A percentile compares a stretch with the other conserved stretches of the same genome.
phyloP scores from a whole-genome alignment of 2,797 vertebrate genomes.

The Bradypodion pumilum region DNA sequence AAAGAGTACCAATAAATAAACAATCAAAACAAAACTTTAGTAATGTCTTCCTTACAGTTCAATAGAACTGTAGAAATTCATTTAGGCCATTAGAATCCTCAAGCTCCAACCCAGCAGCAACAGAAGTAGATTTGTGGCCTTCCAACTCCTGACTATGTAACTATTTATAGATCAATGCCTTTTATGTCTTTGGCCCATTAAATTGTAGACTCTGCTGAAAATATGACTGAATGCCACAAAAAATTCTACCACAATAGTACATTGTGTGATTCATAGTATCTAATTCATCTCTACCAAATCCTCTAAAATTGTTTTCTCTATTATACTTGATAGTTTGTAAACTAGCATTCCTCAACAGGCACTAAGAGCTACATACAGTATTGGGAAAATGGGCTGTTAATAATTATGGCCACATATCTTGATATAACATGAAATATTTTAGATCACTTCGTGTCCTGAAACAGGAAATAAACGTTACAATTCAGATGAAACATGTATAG shows the following conservation, averaged over 20 bases:
- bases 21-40: not conserved
- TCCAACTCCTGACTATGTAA: not conserved
- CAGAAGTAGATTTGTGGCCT: not conserved
- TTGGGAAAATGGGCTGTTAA: not conserved
- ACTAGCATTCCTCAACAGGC: not conserved
- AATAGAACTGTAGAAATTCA: not conserved
- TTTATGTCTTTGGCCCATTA: not conserved
- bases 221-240: not conserved
- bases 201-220: not conserved
- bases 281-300: too few relatives aligned
- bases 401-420: not conserved
- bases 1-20: not conserved
- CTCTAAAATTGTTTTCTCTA: too few relatives aligned
- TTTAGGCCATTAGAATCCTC: not conserved
- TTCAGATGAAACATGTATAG: not conserved
- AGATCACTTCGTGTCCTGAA: constrained; percentile 34
- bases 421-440: not conserved
- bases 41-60: not conserved
- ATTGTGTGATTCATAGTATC: not conserved
- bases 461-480: not conserved
- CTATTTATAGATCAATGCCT: not conserved
- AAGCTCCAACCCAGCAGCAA: not conserved
- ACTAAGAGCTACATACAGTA: not conserved
- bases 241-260: not conserved
- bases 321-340: not conserved